Conservation (phyloP, 1,140 invertebrate genomes). For the Drosophila baimaii region DNA sequence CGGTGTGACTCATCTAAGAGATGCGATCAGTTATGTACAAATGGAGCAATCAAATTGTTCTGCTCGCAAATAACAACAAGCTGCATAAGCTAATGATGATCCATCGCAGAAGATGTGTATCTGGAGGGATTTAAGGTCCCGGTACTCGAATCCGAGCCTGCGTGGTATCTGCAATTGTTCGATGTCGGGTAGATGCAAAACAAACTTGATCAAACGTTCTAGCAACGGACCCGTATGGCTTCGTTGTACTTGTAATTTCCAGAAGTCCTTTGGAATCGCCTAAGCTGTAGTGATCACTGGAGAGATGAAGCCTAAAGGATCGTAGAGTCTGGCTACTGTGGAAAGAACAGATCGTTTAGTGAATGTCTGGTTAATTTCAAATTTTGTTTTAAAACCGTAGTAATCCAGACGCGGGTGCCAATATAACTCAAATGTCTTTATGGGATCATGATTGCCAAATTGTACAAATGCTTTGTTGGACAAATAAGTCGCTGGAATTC, state of each 20-base stretch:
- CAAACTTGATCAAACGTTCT: background rate
- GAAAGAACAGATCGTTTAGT: no score
- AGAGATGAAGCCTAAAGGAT: background rate
- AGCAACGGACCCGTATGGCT: background rate
- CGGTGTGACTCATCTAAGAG: background rate
- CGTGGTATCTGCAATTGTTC: background rate
- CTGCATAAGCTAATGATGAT: background rate
- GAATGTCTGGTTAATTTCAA: no score
- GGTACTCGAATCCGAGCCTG: background rate
- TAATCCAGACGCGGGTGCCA: no score
- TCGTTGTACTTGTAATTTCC: no score
- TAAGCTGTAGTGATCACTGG: background rate
- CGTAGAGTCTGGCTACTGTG: background rate
- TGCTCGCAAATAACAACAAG: no score
- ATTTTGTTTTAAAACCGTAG: no score
- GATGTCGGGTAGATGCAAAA: background rate
- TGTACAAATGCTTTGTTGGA: background rate
- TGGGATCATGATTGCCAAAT: background rate
- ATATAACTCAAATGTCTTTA: background rate
- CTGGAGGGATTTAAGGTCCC: background rate
- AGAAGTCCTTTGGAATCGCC: background rate
- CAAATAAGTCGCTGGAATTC: background rate
- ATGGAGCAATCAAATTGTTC: background rate
- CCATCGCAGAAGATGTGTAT: background rate
- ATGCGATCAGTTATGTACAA: background rate